Evolutionary conservation across 2,888 invertebrate genomes (phyloP).

Genomic region (Eilema griseolum): DNA sequence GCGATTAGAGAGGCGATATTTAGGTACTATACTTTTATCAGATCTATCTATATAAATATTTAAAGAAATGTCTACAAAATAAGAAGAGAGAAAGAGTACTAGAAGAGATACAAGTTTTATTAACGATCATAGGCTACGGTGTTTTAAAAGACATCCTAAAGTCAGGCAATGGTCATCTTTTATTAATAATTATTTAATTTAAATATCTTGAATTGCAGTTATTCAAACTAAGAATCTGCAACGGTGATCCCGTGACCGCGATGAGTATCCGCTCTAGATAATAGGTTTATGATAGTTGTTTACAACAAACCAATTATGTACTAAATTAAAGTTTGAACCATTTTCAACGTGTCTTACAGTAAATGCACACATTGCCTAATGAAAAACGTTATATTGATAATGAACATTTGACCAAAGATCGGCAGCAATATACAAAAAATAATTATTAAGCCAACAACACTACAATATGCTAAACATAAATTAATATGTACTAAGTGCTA

Average conservation of each 20-base stretch:
- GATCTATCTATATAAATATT: conserved; percentile 3
- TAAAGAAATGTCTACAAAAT: neutral
- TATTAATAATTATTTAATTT: neutral
- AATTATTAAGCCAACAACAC: too few relatives aligned
- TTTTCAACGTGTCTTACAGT: neutral
- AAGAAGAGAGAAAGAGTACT: neutral
- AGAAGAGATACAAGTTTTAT: neutral
- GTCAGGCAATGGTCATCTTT: neutral
- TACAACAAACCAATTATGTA: neutral
- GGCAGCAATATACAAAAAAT: neutral
- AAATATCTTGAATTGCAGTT: neutral
- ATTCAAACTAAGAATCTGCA: neutral
- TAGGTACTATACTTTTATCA: conserved; percentile 17
- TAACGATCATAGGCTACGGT: neutral
- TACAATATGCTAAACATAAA: neutral
- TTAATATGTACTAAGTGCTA: neutral
- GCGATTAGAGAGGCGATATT: conserved; percentile 36
- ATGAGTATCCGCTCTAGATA: neutral
- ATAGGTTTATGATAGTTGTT: neutral
- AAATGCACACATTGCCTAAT: neutral
- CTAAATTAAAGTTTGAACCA: neutral
- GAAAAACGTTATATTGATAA: neutral
- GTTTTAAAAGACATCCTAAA: neutral
- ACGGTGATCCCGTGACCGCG: neutral
- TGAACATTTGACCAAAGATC: neutral